phyloP scores from a whole-genome alignment of 1,140 invertebrate genomes.

The fruit fly (Drosophila melanogaster) region Release_6_plus_ISO1_MT NT_033777.3:26231001-26231500 shows the following conservation, averaged over 20 bases:
- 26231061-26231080: slow-evolving; percentile 72
- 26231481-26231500: slow-evolving; percentile 74
- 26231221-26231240: slow-evolving; percentile 81
- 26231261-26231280: slow-evolving; percentile 94
- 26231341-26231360: slow-evolving; percentile 90
- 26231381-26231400: slow-evolving; percentile 84
- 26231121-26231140: slow-evolving; percentile 75
- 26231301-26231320: slow-evolving; percentile 91
- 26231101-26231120: slow-evolving; percentile 62
- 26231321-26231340: slow-evolving; percentile 89
- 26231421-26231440: slow-evolving; percentile 57
- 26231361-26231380: slow-evolving; percentile 86
- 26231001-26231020: slow-evolving; percentile 63
- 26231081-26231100: slow-evolving; percentile 77
- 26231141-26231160: slow-evolving; percentile 71
- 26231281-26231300: slow-evolving; percentile 94
- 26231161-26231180: slow-evolving; percentile 20
- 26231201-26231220: slow-evolving; percentile 78
- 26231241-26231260: slow-evolving; percentile 89
- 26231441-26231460: slow-evolving; percentile 66
- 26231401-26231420: slow-evolving; percentile 73
- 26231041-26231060: slow-evolving; percentile 75
- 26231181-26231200: slow-evolving; percentile 35
- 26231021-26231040: slow-evolving; percentile 48
- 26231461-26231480: slow-evolving; percentile 66